Percentiles rank a stretch among this genome's conserved stretches.
Conservation (phyloP, 2,797 vertebrate genomes). For the Psittacula derbiana region DNA sequence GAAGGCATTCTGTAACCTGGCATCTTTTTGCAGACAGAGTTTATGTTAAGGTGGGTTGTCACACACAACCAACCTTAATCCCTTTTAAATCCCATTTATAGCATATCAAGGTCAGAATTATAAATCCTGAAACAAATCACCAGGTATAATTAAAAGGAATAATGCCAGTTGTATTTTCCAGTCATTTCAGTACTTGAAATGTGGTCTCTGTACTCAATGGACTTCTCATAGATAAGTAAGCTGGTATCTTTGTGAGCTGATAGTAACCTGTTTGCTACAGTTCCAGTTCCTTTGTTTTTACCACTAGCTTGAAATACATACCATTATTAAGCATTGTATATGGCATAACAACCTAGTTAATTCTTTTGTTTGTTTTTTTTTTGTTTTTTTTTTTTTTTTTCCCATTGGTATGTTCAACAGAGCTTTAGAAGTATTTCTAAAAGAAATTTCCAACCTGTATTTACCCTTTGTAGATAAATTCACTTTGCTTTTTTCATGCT, state of each 20-base stretch:
- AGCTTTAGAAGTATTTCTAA: constrained; percentile 19
- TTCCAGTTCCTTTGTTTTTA: constrained; percentile 17
- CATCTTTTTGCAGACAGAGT: background rate
- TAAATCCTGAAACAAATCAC: constrained; percentile 47
- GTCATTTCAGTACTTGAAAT: background rate
- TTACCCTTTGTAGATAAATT: background rate
- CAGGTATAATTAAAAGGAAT: constrained; percentile 46
- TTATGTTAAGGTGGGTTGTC: background rate
- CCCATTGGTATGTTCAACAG: background rate
- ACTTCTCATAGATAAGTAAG: background rate
- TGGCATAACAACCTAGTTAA: background rate
- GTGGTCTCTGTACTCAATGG: constrained; percentile 18
- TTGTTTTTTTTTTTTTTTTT: background rate
- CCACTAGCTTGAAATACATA: background rate
- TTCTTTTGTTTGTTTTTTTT: background rate
- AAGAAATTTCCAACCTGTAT: background rate
- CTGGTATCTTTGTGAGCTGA: constrained; percentile 13
- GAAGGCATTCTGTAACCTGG: background rate
- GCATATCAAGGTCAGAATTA: constrained; percentile 26
- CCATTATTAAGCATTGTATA: background rate
- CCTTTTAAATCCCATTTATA: constrained; percentile 36
- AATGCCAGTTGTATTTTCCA: constrained; percentile 20
- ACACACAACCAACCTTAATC: constrained; percentile 5
- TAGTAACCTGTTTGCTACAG: background rate
- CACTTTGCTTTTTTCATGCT: background rate